A percentile compares a stretch with the other conserved stretches of the same genome.
These are phyloP conservation scores for Tribolium castaneum DNA, from an alignment of 1,140 invertebrate genomes.

Conservation along the genomic window DNA sequence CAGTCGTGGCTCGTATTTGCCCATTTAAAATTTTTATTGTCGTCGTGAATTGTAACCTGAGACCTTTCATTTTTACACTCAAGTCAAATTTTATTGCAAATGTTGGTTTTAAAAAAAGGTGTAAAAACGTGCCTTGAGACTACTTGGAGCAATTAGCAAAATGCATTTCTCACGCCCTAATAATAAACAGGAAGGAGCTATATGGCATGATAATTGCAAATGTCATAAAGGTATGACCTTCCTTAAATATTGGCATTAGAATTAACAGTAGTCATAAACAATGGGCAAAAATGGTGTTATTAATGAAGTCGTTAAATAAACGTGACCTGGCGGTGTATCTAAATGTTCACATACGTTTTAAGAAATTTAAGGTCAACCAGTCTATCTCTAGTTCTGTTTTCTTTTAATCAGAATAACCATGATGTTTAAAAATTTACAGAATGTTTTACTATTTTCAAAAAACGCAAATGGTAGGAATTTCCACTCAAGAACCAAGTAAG, in stretches of 20 bases:
- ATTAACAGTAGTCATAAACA: not conserved
- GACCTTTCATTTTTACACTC: not conserved
- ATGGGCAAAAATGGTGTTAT: not conserved
- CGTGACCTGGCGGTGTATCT: not conserved
- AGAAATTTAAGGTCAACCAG: no score
- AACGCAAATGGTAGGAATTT: no score
- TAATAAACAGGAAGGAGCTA: not conserved
- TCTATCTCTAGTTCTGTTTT: no score
- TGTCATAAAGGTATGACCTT: not conserved
- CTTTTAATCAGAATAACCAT: no score
- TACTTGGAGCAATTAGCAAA: not conserved
- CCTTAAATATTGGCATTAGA: not conserved
- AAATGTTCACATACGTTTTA: not conserved
- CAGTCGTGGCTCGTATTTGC: not conserved
- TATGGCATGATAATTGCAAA: not conserved
- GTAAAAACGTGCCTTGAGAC: not conserved
- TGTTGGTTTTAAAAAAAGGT: not conserved
- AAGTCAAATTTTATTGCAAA: not conserved
- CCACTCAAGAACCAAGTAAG: no score
- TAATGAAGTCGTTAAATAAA: not conserved
- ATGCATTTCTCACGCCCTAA: not conserved
- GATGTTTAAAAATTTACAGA: no score
- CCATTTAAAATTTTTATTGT: not conserved
- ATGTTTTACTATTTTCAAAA: no score
- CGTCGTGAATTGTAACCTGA: not conserved